Conservation (phyloP, 2,113 vertebrate species). For the Lates calcarifer region DNA sequence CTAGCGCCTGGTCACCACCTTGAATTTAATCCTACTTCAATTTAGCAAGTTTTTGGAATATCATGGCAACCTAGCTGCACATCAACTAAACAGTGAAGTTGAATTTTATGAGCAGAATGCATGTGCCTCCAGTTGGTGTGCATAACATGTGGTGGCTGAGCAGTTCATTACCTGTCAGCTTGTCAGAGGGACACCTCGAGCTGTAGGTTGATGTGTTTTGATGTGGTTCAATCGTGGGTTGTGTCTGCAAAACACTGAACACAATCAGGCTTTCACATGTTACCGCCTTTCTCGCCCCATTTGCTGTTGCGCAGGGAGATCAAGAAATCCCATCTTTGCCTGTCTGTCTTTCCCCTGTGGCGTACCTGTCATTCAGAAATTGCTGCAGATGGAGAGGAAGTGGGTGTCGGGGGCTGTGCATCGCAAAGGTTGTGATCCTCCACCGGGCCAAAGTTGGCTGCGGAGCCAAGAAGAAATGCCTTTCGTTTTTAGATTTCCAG, state of each 20-base stretch:
- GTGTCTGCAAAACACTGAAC: conserved; percentile 42
- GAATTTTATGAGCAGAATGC: not conserved
- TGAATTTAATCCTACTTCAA: not conserved
- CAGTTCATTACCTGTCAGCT: conserved; percentile 48
- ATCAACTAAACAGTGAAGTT: not conserved
- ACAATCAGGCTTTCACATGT: conserved; percentile 37
- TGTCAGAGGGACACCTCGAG: conserved; percentile 29
- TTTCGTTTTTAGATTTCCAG: conserved; percentile 13
- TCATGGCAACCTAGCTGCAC: not conserved
- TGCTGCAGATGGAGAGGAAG: conserved; percentile 24
- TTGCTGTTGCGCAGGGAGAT: conserved; percentile 26
- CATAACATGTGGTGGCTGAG: conserved; percentile 11
- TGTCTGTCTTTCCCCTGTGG: conserved; percentile 35
- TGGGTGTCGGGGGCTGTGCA: not conserved
- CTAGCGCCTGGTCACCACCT: not conserved
- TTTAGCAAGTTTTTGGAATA: not conserved
- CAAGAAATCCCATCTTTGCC: conserved; percentile 25
- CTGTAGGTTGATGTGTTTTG: conserved; percentile 27
- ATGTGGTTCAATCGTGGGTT: conserved; percentile 33
- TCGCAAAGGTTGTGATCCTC: conserved; percentile 14
- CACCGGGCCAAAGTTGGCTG: conserved; percentile 13
- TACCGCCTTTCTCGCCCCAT: conserved; percentile 22
- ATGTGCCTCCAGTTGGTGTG: conserved; percentile 31
- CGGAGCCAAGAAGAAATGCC: conserved; percentile 5
- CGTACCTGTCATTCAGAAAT: conserved; percentile 59